Base-by-base conservation (phyloP, 2,888 invertebrate genomes). In the Macrosoma leucophasiata region DNA sequence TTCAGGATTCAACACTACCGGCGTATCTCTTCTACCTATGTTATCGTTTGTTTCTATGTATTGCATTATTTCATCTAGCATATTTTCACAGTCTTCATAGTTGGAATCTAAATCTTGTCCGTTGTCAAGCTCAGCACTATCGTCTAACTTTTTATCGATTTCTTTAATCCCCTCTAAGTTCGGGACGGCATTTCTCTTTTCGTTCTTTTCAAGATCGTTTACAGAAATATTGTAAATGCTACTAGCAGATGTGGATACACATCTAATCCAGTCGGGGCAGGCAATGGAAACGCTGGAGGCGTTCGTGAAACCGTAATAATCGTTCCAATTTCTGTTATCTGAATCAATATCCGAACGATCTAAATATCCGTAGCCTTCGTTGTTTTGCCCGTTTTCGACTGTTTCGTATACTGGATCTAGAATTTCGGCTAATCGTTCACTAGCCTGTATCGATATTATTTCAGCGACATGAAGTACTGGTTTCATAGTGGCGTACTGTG, bases 321-420 rank as follows among this genome's bases (percentile, higher is more conserved):
- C 69, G 2, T 74, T n/a, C n/a, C 69, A 3, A 46, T 46, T 49
- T 60, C 70, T 8, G 24, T 59, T 64, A 23, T 53, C 50, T 1
- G 11, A 15, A 21, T 67, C 60, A 2, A 39, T 23, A 12, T 65
- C 66, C 1, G 66, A 64, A 26, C 66, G 58, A 39, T 70, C 69
- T 32, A 67, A 43, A 8, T 60, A 65, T 42, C 76, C 74, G 36
- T 76, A 79, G 2, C 70, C 62, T 42, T 65, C 66, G 35, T 73
- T 76, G 3, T 55, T 53, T 6, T 59, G 34, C 23, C 67, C 70
- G 39, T 61, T 62, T 32, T 71, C 64, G 36, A 84, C 67, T 6
- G 75, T 75, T 62, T 84, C 84, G 33, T 82, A 82, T 2, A 76
- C 63, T 8, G 84, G 84, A 31, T 84, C 82, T 36, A 84, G 55